A percentile compares a stretch with the other conserved stretches of the same genome.
phyloP scores from a whole-genome alignment of 1,140 invertebrate genomes.

The Drosophila erecta region DNA sequence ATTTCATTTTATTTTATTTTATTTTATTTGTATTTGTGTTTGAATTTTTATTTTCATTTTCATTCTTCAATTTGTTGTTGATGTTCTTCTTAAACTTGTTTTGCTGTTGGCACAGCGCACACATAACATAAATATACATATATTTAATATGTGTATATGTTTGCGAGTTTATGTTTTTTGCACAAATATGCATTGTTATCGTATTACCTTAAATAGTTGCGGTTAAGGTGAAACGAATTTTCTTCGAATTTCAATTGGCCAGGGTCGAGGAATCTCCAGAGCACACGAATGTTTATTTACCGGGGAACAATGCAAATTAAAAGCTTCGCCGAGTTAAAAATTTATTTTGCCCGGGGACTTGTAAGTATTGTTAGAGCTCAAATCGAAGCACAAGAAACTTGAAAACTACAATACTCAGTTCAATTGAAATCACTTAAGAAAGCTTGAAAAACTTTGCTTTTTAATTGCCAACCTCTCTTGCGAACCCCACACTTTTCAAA shows the following conservation, averaged over 20 bases:
- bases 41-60: conserved; percentile 57
- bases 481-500: too few relatives aligned
- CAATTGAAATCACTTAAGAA: too few relatives aligned
- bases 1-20: conserved; percentile 38
- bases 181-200: conserved; percentile 22
- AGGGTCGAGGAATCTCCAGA: not conserved
- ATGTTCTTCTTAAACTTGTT: conserved; percentile 53
- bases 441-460: too few relatives aligned
- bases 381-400: too few relatives aligned
- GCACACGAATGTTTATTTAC: not conserved
- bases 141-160: not conserved
- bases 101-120: conserved; percentile 6
- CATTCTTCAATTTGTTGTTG: conserved; percentile 62
- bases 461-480: too few relatives aligned
- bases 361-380: not conserved
- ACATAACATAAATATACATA: not conserved
- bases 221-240: conserved; percentile 1
- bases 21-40: conserved; percentile 35
- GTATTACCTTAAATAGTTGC: conserved; percentile 28
- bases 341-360: not conserved
- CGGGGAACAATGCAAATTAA: not conserved
- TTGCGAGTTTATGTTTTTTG: conserved; percentile 1
- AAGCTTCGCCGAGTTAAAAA: not conserved
- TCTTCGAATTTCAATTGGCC: conserved; percentile 1
- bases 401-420: too few relatives aligned